Evolutionary conservation across 2,797 vertebrate species (phyloP).

Genomic region (Ateles fusciceps): DNA sequence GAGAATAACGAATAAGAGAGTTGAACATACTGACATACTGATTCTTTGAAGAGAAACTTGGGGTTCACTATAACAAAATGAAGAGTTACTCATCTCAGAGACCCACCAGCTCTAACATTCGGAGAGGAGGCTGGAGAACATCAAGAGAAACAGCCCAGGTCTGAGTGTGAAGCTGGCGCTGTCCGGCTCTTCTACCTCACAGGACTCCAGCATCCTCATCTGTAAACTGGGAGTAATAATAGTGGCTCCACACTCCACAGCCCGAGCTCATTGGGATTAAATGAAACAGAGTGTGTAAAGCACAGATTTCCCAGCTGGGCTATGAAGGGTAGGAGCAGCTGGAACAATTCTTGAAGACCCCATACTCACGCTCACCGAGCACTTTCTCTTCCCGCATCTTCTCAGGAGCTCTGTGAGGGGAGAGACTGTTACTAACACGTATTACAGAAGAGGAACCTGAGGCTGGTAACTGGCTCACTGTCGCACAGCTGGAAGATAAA

Average conservation of each 20-base stretch:
- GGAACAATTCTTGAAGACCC: not conserved
- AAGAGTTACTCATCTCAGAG: not conserved
- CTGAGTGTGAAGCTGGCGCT: not conserved
- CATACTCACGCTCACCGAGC: fast-evolving
- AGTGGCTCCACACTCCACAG: fast-evolving
- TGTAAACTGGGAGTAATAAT: not conserved
- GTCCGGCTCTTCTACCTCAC: not conserved
- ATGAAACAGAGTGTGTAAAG: fast-evolving
- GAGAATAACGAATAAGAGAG: no score
- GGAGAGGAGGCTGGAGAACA: not conserved
- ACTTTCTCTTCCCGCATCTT: fast-evolving
- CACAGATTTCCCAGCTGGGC: not conserved
- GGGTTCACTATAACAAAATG: not conserved
- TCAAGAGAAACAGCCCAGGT: not conserved
- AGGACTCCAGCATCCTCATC: not conserved
- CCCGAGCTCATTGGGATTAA: fast-evolving
- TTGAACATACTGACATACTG: no score
- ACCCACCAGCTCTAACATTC: not conserved
- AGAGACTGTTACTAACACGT: not conserved
- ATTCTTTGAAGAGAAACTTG: no score
- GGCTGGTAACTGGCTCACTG: not conserved
- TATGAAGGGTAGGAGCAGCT: fast-evolving
- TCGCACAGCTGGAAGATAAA: not conserved
- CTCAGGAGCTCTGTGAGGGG: fast-evolving
- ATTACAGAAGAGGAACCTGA: not conserved